These are phyloP conservation scores for Arctia plantaginis DNA, from an alignment of 2,888 invertebrate genomes.

Conservation along the genomic window DNA sequence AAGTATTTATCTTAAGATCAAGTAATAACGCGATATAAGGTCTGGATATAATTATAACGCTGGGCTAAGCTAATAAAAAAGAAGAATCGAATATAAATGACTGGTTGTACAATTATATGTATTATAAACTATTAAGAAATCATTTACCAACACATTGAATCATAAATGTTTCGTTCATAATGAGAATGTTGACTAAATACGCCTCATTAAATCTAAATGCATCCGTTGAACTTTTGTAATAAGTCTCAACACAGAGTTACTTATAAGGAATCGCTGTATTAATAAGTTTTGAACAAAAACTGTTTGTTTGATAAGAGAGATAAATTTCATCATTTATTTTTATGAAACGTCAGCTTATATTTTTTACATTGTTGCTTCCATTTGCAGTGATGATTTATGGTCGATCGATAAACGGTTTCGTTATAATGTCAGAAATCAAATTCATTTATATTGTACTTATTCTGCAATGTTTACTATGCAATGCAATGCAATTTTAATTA, in stretches of 20 bases:
- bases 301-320: background rate
- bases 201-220: background rate
- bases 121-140: background rate
- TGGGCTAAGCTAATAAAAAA: background rate
- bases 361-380: background rate
- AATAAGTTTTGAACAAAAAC: slow-evolving; percentile 6
- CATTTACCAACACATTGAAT: background rate
- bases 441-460: too few species aligned
- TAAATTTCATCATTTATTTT: background rate
- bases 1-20: background rate
- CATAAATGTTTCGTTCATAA: background rate
- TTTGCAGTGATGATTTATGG: background rate
- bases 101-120: background rate
- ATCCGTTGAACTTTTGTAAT: background rate
- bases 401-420: background rate
- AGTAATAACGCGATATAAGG: background rate
- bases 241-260: background rate
- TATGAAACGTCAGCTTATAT: background rate
- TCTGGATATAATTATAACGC: background rate
- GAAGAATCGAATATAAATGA: background rate
- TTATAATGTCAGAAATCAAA: background rate
- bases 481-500: background rate
- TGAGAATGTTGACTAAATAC: background rate
- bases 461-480: too few species aligned
- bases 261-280: background rate